phyloP scores from a whole-genome alignment of 2,888 invertebrate species.

The Apomyelois bistriatella region DNA sequence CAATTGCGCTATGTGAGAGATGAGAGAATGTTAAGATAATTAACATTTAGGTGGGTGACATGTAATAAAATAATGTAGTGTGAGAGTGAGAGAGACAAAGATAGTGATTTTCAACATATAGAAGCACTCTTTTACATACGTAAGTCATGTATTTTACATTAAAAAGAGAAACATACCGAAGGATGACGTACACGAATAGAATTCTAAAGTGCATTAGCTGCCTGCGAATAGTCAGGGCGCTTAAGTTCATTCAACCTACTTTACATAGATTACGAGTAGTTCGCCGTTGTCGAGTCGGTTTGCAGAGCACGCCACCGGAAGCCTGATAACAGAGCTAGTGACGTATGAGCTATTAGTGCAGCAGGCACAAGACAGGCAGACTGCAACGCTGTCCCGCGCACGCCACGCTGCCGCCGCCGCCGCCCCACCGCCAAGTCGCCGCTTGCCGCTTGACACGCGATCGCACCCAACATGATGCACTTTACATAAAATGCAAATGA shows the following conservation, averaged over 20 bases:
- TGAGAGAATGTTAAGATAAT: too few species aligned
- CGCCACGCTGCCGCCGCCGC: slow-evolving; percentile 14
- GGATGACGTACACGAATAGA: neutral
- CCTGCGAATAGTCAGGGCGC: slow-evolving; percentile 28
- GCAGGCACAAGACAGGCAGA: slow-evolving; percentile 19
- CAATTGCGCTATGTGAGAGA: too few species aligned
- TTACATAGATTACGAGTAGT: slow-evolving; percentile 42
- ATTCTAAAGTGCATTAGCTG: slow-evolving; percentile 13
- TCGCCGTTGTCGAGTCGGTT: slow-evolving; percentile 22
- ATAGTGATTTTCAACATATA: too few species aligned
- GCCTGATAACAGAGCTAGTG: slow-evolving; percentile 45
- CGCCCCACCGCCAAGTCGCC: slow-evolving; percentile 21
- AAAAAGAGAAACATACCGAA: too few species aligned
- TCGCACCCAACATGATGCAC: slow-evolving; percentile 25
- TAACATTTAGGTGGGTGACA: too few species aligned
- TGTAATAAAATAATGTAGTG: too few species aligned
- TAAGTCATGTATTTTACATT: too few species aligned
- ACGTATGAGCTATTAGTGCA: slow-evolving; percentile 40
- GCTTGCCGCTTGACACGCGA: slow-evolving; percentile 41
- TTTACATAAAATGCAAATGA: slow-evolving; percentile 49
- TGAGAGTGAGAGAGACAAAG: too few species aligned
- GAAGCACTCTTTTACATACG: too few species aligned
- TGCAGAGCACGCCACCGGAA: slow-evolving; percentile 47
- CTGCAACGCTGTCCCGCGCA: slow-evolving; percentile 16
- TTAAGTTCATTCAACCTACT: slow-evolving; percentile 41